Percentiles rank a stretch among this genome's conserved stretches.
Conservation (phyloP, 2,797 vertebrate species). For the Toxotes lorentzi region DNA sequence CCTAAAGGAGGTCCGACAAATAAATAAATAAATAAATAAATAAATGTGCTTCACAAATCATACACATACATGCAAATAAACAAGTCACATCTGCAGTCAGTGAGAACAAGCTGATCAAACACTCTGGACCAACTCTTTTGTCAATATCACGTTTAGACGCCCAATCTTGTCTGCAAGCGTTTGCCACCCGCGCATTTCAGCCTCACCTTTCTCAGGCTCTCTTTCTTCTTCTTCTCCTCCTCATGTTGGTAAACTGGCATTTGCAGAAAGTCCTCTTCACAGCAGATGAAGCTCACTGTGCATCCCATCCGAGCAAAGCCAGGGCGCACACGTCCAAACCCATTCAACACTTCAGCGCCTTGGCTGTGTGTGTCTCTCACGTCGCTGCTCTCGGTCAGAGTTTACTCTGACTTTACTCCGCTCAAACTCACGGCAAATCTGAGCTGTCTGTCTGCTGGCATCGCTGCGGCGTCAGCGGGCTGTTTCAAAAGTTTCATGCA, state of each 20-base stretch:
- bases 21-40: constrained; percentile 8
- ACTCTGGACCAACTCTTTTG: background rate
- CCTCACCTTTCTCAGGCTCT: constrained; percentile 74
- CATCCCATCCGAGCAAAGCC: constrained; percentile 84
- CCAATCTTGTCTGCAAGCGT: constrained; percentile 2
- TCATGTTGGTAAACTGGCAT: constrained; percentile 84
- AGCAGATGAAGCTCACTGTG: constrained; percentile 90
- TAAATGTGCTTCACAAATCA: background rate
- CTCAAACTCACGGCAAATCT: background rate
- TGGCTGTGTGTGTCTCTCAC: background rate
- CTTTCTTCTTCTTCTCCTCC: constrained; percentile 81
- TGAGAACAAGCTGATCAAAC: background rate
- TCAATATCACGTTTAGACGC: constrained; percentile 10
- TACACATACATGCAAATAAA: background rate
- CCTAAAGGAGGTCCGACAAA: background rate
- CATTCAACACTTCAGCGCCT: constrained; percentile 64
- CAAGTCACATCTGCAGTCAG: background rate
- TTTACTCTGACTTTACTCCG: constrained; percentile 12
- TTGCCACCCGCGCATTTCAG: background rate
- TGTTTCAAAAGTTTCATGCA: too few species aligned
- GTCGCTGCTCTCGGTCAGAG: background rate
- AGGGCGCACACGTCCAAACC: constrained; percentile 60
- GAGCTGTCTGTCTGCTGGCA: constrained; percentile 19
- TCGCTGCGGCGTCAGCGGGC: constrained; percentile 12
- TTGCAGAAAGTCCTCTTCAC: constrained; percentile 87